Base-by-base conservation (phyloP, 1,140 invertebrate genomes). In the Zophobas atratus region DNA sequence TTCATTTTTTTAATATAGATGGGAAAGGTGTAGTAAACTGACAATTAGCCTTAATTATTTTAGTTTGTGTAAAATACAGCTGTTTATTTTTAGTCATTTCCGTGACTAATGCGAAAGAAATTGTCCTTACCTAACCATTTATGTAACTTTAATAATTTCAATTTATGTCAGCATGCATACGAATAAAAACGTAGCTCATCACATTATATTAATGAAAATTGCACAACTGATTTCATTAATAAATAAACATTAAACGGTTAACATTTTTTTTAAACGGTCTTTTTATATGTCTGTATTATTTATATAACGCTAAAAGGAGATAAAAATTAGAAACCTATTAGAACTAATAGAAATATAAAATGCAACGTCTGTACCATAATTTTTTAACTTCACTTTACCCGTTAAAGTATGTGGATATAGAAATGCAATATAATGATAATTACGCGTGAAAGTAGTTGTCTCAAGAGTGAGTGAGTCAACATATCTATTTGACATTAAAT, bases 101-200 rank as follows among this genome's bases (percentile, higher is more conserved):
- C 57, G 60, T 67, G 39, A 41, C 60, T 67, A 67, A 67, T 67
- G 60, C 39, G 60, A 67, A 43, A 43, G 60, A 67, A 67, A 67
- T 67, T 67, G 60, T 67, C 60, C 60, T 67, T 67, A 67, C 60
- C 60, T 67, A 67, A 67, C 38, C n/a, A n/a, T 67, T 67, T 67
- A 67, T 67, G 39, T 67, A 67, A 67, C 60, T 41, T 39, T 8
- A 20, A 20, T 67, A 41, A 67, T 67, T 67, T 67, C 39, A 63
- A 36, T 63, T 63, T 39, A 63, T 63, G 36, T 63, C 35, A 63
- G 34, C 8, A 39, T 63, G 35, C 38, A 63, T 63, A 38, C 39
- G 8, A 38, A 63, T 63, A 5, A 32, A 67, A 43, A 67, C 57
- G 8, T 39, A 5, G 60, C 8, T 43, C 39, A 67, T 67, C 60